Conservation (phyloP, 1,140 invertebrate genomes). For the Caenorhabditis latens region DNA sequence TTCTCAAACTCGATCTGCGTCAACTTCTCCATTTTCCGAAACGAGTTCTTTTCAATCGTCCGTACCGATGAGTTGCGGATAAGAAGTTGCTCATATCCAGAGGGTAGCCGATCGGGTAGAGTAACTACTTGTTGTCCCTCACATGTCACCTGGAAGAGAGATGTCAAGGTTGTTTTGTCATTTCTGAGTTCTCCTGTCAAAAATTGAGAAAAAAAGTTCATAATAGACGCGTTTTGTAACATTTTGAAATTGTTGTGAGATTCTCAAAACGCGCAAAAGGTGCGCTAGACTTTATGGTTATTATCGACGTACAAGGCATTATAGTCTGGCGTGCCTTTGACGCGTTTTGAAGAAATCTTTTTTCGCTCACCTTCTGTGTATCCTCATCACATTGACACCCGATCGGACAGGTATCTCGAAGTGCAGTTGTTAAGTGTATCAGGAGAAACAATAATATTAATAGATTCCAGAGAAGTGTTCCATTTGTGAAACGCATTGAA, state of each 20-base stretch:
- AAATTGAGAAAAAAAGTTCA: no score
- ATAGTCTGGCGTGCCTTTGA: no score
- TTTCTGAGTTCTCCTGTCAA: background rate
- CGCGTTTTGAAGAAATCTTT: background rate
- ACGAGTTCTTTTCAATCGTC: slow-evolving; percentile 54
- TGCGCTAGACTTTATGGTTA: no score
- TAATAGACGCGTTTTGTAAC: no score
- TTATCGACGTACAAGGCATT: no score
- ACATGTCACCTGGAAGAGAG: slow-evolving; percentile 57
- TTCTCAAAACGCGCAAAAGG: no score
- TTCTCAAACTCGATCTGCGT: slow-evolving; percentile 55
- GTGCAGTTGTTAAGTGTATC: background rate
- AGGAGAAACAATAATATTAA: background rate
- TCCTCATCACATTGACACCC: slow-evolving; percentile 28
- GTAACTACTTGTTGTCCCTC: slow-evolving; percentile 35
- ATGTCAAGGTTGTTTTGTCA: background rate
- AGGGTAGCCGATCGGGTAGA: slow-evolving; percentile 27
- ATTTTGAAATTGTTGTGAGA: no score
- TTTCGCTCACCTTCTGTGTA: background rate
- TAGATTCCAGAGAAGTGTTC: background rate
- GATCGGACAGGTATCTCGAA: slow-evolving; percentile 23
- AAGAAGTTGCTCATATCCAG: slow-evolving; percentile 14
- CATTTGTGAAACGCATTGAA: slow-evolving; percentile 7
- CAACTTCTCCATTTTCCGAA: slow-evolving; percentile 58
- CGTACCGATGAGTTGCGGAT: slow-evolving; percentile 42